These are phyloP conservation scores for Chromis chromis DNA, from an alignment of 2,797 vertebrate species.

Conservation along the genomic window DNA sequence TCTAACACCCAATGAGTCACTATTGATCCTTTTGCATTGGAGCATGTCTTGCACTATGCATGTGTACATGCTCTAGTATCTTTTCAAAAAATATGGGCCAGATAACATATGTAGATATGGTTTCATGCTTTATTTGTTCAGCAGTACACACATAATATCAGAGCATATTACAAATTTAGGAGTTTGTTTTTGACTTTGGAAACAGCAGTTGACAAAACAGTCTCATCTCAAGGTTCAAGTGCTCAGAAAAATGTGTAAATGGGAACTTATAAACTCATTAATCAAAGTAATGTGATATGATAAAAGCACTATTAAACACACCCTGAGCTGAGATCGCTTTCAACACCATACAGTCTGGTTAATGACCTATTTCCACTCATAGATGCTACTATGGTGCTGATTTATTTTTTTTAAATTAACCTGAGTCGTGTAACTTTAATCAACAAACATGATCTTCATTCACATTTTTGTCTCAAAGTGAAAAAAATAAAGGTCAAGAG, in stretches of 20 bases:
- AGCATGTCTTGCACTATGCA: neutral
- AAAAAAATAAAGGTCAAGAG: neutral
- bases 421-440: neutral
- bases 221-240: too few species aligned
- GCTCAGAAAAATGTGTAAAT: neutral
- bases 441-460: neutral
- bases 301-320: neutral
- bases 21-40: neutral
- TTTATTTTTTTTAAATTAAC: too few species aligned
- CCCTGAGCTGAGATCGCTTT: neutral
- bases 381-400: too few species aligned
- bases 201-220: too few species aligned
- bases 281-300: neutral
- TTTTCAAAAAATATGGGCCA: neutral
- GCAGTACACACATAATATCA: neutral
- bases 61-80: too few species aligned
- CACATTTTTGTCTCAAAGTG: neutral
- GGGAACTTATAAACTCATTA: neutral
- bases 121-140: neutral
- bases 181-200: neutral
- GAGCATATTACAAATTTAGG: neutral
- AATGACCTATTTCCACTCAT: neutral
- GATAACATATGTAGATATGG: neutral
- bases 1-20: too few species aligned
- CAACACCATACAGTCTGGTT: neutral